Evolutionary conservation across 2,888 invertebrate species (phyloP).

Genomic region (Tipula lateralis): DNA sequence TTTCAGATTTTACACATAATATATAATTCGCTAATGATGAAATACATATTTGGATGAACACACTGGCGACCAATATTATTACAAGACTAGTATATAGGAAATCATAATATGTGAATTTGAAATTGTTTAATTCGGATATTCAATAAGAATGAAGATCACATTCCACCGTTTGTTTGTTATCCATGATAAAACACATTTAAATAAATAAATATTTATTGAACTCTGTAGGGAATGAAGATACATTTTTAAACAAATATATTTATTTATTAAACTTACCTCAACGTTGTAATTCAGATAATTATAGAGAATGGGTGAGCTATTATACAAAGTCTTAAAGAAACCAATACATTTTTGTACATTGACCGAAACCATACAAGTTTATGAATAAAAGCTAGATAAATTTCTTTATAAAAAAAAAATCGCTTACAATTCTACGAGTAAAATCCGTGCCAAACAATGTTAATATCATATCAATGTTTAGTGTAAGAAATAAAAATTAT

Average conservation of each 20-base stretch:
- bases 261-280: neutral
- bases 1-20: too few relatives aligned
- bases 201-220: neutral
- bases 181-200: neutral
- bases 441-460: slow-evolving; percentile 24
- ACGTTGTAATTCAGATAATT: neutral
- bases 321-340: neutral
- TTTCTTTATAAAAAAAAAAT: neutral
- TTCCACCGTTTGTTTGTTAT: too few relatives aligned
- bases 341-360: neutral
- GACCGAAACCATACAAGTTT: neutral
- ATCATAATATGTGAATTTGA: too few relatives aligned
- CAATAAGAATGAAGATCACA: too few relatives aligned
- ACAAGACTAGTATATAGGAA: too few relatives aligned
- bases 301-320: neutral
- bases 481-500: neutral
- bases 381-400: neutral
- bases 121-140: too few relatives aligned
- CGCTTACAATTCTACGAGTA: neutral
- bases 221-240: neutral
- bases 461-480: slow-evolving; percentile 19
- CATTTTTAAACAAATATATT: neutral
- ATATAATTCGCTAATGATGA: too few relatives aligned
- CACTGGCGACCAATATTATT: too few relatives aligned
- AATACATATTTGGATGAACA: too few relatives aligned